Evolutionary conservation across 2,113 vertebrate genomes (phyloP), one percentile per base, ranked within the genome.

Genomic region (Tragulus kanchil): DNA sequence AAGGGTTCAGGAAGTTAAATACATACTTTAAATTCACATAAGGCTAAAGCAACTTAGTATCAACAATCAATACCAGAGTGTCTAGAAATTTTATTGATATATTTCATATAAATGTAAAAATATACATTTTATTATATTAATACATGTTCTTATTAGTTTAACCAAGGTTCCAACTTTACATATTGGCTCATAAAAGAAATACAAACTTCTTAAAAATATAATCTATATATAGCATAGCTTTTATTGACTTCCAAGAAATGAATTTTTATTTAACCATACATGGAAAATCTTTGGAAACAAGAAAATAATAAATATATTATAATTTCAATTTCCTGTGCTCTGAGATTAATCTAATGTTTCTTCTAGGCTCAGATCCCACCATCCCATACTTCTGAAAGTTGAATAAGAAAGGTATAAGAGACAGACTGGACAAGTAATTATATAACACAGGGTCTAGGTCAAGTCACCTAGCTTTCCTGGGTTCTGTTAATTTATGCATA

Each of bases 51-150:
- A 97, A 91, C 15, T 48, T 84, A 88, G 26, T 62, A 85, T 82
- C 85, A 96, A 78, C 48, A n/a, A 78, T 54, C 54, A 82, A 56
- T 82, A 61, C 17, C 83, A 92, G 15, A 89, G 26, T 67, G 4
- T 94, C 50, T 67, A 96, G 50, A 96, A 94, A 93, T 87, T 85
- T 96, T 97, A 96, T 96, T 96, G 56, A 95, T 73, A 88, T 48
- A 93, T 79, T 92, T 93, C 42, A 85, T 50, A 93, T 8, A 42
- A 90, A 95, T 82, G 93, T 85, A 84, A 97, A 96, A 96, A 96
- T 3, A 25, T 69, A 85, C 28, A 96, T 79, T 81, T 85, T 62
- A 96, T 89, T 87, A 96, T 71, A 94, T 78, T 89, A 96, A 94
- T n/a, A 89, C 36, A 97, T 90, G 14, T 26, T 82, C 56, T 93